Conservation (phyloP, 2,888 invertebrate genomes). For the Drosophila paucipuncta region DNA sequence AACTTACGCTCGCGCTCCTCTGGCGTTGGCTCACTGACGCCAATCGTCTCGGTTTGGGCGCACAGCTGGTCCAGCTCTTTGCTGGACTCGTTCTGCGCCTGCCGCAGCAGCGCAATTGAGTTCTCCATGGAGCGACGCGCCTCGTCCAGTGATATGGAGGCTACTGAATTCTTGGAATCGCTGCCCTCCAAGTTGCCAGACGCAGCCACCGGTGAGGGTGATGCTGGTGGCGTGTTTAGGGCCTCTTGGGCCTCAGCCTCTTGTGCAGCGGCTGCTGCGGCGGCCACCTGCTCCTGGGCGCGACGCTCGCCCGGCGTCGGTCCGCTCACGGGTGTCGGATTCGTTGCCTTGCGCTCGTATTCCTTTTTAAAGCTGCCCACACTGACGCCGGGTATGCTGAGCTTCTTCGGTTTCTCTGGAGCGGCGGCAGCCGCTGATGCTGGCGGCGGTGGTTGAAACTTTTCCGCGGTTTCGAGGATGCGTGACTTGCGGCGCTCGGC, state of each 20-base stretch:
- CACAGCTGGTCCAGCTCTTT: constrained; percentile 85
- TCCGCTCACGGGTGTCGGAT: constrained; percentile 84
- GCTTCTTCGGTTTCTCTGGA: constrained; percentile 90
- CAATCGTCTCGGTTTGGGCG: constrained; percentile 84
- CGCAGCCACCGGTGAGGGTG: constrained; percentile 79
- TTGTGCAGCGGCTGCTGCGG: constrained; percentile 71
- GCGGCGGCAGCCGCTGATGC: constrained; percentile 19
- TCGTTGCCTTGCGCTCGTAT: constrained; percentile 92
- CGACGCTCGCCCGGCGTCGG: constrained; percentile 84
- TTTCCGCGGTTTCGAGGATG: constrained; percentile 90
- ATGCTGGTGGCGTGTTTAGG: constrained; percentile 82
- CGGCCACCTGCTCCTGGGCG: constrained; percentile 78
- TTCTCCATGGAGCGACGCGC: constrained; percentile 87
- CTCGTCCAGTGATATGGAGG: constrained; percentile 87
- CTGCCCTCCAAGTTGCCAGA: constrained; percentile 84
- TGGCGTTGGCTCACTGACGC: constrained; percentile 72
- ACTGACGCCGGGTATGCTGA: constrained; percentile 92
- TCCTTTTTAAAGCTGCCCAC: constrained; percentile 95
- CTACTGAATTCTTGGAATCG: constrained; percentile 86
- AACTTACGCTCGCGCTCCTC: constrained; percentile 86
- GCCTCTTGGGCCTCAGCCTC: constrained; percentile 59
- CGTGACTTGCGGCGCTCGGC: constrained; percentile 88
- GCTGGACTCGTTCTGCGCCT: constrained; percentile 85
- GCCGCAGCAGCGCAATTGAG: constrained; percentile 88
- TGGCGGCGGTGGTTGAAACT: constrained; percentile 87